Evolutionary conservation across 2,888 invertebrate species (phyloP).

Genomic region (Biston betularia): DNA sequence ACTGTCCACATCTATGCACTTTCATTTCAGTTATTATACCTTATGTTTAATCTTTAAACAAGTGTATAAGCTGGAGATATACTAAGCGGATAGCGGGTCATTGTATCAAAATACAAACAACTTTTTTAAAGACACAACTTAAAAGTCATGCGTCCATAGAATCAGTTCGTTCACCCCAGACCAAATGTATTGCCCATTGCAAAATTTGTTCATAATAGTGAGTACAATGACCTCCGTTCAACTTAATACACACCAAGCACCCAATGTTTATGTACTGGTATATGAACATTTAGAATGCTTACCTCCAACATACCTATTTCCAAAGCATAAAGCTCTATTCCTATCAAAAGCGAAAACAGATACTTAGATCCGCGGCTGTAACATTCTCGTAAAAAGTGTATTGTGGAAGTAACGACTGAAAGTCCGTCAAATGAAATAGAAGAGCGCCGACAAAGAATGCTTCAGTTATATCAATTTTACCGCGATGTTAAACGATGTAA

Average conservation of each 20-base stretch:
- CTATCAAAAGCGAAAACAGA: constrained; percentile 24
- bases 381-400: constrained; percentile 45
- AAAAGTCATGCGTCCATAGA: no score
- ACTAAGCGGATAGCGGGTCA: no score
- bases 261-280: neutral
- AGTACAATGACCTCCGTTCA: no score
- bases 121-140: no score
- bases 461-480: constrained; percentile 67
- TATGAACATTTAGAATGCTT: neutral
- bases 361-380: constrained; percentile 36
- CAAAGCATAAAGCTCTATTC: constrained; percentile 8
- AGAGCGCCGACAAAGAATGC: constrained; percentile 63
- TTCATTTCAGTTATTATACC: no score
- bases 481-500: constrained; percentile 66
- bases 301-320: neutral
- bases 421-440: constrained; percentile 58
- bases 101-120: no score
- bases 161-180: no score
- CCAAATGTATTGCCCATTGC: no score
- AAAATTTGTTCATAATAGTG: no score
- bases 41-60: no score
- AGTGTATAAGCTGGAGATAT: no score
- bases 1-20: no score
- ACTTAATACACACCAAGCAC: neutral
- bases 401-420: constrained; percentile 49